Evolutionary conservation across 2,888 invertebrate species (phyloP), one percentile per base, ranked within the genome.

Genomic region (Melanostoma mellinum): DNA sequence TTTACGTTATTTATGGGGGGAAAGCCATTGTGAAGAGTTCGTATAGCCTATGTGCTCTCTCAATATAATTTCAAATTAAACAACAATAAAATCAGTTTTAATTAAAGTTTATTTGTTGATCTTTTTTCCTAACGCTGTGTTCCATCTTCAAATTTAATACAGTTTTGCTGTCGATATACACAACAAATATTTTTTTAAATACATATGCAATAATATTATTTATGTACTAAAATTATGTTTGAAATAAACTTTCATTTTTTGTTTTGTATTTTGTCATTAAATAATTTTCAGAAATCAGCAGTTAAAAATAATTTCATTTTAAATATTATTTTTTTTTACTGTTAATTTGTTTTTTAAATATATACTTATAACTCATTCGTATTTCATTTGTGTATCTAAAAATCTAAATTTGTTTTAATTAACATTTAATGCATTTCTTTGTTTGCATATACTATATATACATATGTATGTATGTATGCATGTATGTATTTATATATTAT

Each of bases 41-140:
- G 0, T 20, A 1, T 20, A 20, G 20, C 20, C 20, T 20, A 20
- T 20, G 1, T 20, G 20, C 20, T 33, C 10, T 20, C 10, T 35
- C 35, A 35, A 46, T 44, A 61, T 1, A 61, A 48, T 61, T 61
- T 61, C n/a, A 36, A 56, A 30, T 42, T n/a, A 58, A 42, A 42
- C 40, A n/a, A 6, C 2, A 6, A 20, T 20, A 1, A 32, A n/a
- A 61, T 67, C 53, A 65, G 42, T 77, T 82, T 82, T 82, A 78
- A 65, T 82, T 82, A 77, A 78, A 82, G 73, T 82, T 82, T 82
- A 82, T 82, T 82, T 67, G 72, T 71, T 81, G 69, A 68, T 74
- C 42, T 76, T 72, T 74, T 67, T 76, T 65, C 58, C 74, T 78
- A 73, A 68, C 53, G 60, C 71, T 76, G 55, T 20, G 61, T 61